Base-by-base conservation (phyloP, 2,797 vertebrate genomes). In the Mormyrops attenuatus region DNA sequence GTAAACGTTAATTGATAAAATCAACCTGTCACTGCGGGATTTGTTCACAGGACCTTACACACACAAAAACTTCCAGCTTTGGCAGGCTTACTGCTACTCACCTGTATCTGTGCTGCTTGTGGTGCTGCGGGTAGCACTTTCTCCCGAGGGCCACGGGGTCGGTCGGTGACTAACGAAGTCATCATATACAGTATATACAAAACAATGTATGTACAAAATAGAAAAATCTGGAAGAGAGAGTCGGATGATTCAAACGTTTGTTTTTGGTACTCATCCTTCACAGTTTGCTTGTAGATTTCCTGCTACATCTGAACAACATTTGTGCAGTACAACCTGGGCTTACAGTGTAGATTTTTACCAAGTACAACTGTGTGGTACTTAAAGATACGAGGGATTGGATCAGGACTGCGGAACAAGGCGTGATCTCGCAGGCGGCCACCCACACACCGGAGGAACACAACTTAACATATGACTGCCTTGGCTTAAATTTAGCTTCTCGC, bases 111-210 rank as follows among this genome's bases (percentile, higher is more conserved):
- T 92, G 96, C 94, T 89, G 95, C 93, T 92, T 98, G 97, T 94
- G 97, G 94, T 88, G 94, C 91, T 93, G 95, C 94, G 95, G 96
- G 95, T 34, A 97, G 97, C 88, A 88, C 93, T 96, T 96, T 97
- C 92, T 99, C 98, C 95, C 97, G 96, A 96, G 96, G 95, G 93
- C 97, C 97, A 94, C 97, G 97, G 95, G 96, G 93, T 94, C 96
- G 97, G 95, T 97, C 98, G 96, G 95, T 97, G 96, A 97, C 97
- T 96, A 99, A 95, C 6, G 98, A 99, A 96, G 98, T 99, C 98
- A 99, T 99, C 97, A 98, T 99, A 97, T 97, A 99, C 97, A 98
- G 97, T 98, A 99, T 98, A 98, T 99, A 99, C 97, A 99, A 98
- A 99, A 98, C 96, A 98, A 97, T 91, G 97, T 98, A 98, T 98